Conservation (phyloP, 1,140 invertebrate genomes). For the Lineus longissimus region DNA sequence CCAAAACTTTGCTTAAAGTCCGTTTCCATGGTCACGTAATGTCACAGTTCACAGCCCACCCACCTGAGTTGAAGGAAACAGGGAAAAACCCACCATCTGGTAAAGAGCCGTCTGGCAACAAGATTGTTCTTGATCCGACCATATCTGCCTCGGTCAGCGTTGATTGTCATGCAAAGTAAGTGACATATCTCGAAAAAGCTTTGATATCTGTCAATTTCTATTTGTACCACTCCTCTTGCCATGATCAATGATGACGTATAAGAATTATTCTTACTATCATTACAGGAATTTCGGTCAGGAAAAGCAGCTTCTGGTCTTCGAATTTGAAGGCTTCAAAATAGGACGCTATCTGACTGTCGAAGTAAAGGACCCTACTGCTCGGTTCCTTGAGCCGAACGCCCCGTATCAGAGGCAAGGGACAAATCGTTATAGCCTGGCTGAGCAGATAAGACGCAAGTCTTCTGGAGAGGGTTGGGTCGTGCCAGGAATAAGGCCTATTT, state of each 20-base stretch:
- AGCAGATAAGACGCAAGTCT: neutral
- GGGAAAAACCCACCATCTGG: slow-evolving; percentile 2
- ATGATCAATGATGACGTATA: too few species aligned
- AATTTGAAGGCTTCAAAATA: slow-evolving; percentile 60
- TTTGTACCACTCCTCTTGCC: too few species aligned
- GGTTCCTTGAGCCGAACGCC: slow-evolving; percentile 19
- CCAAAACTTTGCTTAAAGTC: slow-evolving; percentile 15
- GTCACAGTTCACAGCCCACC: slow-evolving; percentile 17
- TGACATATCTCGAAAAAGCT: neutral
- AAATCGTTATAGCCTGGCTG: neutral
- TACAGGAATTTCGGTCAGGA: slow-evolving; percentile 56
- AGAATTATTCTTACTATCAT: slow-evolving; percentile 1
- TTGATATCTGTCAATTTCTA: too few species aligned
- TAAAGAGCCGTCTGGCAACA: slow-evolving; percentile 3
- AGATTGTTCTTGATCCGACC: slow-evolving; percentile 18
- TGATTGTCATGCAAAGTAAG: slow-evolving; percentile 20
- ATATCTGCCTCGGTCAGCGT: slow-evolving; percentile 21
- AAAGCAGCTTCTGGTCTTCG: slow-evolving; percentile 60
- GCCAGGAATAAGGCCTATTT: neutral
- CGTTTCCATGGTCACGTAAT: slow-evolving; percentile 15
- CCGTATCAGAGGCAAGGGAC: slow-evolving; percentile 20
- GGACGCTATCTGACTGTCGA: slow-evolving; percentile 57
- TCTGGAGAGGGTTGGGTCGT: neutral
- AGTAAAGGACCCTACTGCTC: slow-evolving; percentile 36
- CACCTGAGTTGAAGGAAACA: slow-evolving; percentile 18